A percentile compares a stretch with the other conserved stretches of the same genome.
phyloP scores from a whole-genome alignment of 2,888 invertebrate species.

The Pollenia angustigena region DNA sequence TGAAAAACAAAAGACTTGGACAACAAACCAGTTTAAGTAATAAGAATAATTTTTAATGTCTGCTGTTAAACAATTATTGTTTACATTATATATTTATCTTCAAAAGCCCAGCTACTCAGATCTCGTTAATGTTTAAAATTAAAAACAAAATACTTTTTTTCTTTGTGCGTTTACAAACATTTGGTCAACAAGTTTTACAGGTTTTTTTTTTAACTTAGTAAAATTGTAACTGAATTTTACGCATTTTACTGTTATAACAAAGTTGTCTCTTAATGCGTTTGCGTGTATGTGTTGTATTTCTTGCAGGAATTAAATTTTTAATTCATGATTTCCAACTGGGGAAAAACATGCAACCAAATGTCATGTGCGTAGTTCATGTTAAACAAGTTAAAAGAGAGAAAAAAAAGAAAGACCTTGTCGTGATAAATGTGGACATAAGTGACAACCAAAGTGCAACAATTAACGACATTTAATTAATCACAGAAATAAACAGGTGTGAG shows the following conservation, averaged over 20 bases:
- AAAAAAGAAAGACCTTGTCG: constrained; percentile 25
- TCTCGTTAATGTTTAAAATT: constrained; percentile 16
- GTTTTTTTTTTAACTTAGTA: constrained; percentile 28
- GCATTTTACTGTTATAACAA: constrained; percentile 68
- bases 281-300: constrained; percentile 10
- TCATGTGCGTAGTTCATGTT: constrained; percentile 74
- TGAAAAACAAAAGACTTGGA: constrained; percentile 56
- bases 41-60: constrained; percentile 21
- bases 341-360: constrained; percentile 50
- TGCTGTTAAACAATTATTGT: constrained; percentile 9
- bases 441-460: constrained; percentile 44
- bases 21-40: constrained; percentile 59
- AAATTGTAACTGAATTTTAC: constrained; percentile 54
- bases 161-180: constrained; percentile 48
- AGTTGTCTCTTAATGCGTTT: constrained; percentile 5
- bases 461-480: constrained; percentile 47
- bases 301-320: constrained; percentile 52
- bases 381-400: constrained; percentile 58
- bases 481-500: not conserved
- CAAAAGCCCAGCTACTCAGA: not conserved
- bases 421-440: constrained; percentile 45
- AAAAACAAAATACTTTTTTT: constrained; percentile 30
- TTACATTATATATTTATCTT: not conserved
- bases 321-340: constrained; percentile 41
- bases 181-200: constrained; percentile 59